Evolutionary conservation across 2,797 vertebrate species (phyloP).

Genomic region (Pseudochromis fuscus): DNA sequence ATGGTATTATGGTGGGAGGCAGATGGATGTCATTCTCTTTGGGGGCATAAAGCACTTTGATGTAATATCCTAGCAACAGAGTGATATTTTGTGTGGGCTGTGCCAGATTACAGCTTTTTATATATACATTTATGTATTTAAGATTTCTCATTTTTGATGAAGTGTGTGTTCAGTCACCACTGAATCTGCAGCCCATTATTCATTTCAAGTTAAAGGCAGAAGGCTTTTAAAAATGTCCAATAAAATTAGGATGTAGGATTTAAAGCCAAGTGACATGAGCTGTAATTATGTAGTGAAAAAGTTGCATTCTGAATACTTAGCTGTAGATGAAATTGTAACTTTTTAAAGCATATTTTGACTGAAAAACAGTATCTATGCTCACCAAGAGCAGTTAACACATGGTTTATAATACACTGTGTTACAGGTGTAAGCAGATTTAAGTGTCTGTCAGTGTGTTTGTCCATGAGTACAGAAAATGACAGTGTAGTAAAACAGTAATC

Average conservation of each 20-base stretch:
- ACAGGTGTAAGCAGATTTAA: no score
- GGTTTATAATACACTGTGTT: not conserved
- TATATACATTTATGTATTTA: not conserved
- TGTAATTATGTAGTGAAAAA: not conserved
- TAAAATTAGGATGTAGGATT: not conserved
- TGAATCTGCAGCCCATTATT: not conserved
- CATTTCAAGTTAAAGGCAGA: not conserved
- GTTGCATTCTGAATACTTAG: not conserved
- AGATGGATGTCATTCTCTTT: constrained; percentile 47
- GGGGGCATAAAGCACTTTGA: constrained; percentile 41
- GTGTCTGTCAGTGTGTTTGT: no score
- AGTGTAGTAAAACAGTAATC: not conserved
- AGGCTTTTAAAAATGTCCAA: not conserved
- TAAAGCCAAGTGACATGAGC: not conserved
- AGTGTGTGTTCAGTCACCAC: not conserved
- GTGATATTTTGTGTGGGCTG: constrained; percentile 13
- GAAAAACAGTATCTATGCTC: not conserved
- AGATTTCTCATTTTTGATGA: constrained; percentile 1
- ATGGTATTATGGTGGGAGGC: constrained; percentile 51
- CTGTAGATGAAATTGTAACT: not conserved
- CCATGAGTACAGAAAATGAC: not conserved
- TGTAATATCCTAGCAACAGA: constrained; percentile 47
- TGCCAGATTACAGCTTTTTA: not conserved
- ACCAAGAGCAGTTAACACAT: not conserved
- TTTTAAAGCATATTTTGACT: not conserved